Percentiles rank a stretch among this genome's conserved stretches.
These are phyloP conservation scores for Trachurus trachurus DNA, from an alignment of 2,797 vertebrate species.

Conservation along the genomic window DNA sequence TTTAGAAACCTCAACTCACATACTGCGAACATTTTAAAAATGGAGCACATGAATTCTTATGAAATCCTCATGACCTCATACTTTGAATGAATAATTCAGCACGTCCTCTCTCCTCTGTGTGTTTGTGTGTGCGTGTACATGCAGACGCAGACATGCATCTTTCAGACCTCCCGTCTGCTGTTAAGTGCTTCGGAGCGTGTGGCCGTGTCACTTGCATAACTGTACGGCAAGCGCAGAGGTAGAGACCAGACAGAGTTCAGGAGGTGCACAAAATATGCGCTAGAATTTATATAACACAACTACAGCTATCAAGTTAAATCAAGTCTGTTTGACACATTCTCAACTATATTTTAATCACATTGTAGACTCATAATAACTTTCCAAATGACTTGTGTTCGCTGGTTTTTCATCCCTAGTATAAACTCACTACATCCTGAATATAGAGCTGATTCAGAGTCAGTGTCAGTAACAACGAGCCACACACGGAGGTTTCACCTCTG, in stretches of 20 bases:
- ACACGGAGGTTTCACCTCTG: constrained; percentile 26
- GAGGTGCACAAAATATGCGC: neutral
- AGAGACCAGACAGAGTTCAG: neutral
- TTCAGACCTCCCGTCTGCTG: constrained; percentile 49
- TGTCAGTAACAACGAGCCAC: constrained; percentile 39
- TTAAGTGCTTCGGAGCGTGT: constrained; percentile 50
- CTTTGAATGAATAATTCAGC: constrained; percentile 58
- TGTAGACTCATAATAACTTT: neutral
- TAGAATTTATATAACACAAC: neutral
- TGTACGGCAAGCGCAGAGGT: neutral
- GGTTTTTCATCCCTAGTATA: neutral
- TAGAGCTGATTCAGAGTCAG: constrained; percentile 3
- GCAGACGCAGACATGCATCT: constrained; percentile 37
- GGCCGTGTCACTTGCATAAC: constrained; percentile 29
- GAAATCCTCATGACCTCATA: constrained; percentile 37
- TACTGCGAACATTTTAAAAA: neutral
- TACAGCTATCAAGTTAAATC: neutral
- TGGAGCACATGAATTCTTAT: constrained; percentile 19
- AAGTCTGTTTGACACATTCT: neutral
- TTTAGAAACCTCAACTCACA: neutral
- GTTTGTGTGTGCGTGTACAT: neutral
- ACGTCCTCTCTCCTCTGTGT: neutral
- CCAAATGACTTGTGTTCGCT: neutral
- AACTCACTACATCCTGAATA: neutral
- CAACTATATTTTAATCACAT: too few species aligned